A percentile compares a stretch with the other conserved stretches of the same genome.
These are phyloP conservation scores for Aphaenogaster rudis DNA, from an alignment of 1,140 invertebrate genomes.

Conservation along the genomic window DNA sequence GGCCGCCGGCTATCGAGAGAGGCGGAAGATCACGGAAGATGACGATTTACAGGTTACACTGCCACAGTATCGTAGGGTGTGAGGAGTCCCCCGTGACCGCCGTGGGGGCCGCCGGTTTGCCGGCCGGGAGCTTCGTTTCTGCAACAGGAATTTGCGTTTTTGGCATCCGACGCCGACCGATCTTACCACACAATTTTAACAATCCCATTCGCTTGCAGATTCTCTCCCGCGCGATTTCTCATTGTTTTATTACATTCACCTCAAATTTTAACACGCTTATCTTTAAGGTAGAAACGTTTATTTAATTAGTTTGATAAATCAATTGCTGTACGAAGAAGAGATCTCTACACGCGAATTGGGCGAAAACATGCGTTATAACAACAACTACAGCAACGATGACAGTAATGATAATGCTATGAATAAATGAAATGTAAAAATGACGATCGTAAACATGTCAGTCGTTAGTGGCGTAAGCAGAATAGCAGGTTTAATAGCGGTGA, in stretches of 20 bases:
- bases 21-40: constrained; percentile 73
- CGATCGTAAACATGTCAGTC: constrained; percentile 35
- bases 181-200: background rate
- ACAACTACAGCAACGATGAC: constrained; percentile 30
- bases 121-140: constrained; percentile 94
- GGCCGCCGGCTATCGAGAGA: constrained; percentile 70
- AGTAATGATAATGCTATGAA: constrained; percentile 47
- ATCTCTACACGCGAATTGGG: constrained; percentile 34
- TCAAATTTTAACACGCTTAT: background rate
- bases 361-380: constrained; percentile 64
- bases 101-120: constrained; percentile 89
- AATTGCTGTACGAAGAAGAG: background rate
- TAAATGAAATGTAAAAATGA: constrained; percentile 50
- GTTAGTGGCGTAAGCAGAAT: constrained; percentile 61
- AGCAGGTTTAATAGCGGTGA: constrained; percentile 58
- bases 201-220: constrained; percentile 34
- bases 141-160: constrained; percentile 82
- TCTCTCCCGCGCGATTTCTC: background rate
- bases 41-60: constrained; percentile 95
- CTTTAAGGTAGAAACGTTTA: background rate
- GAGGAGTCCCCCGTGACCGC: constrained; percentile 93
- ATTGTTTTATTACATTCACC: background rate
- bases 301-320: background rate
- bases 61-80: constrained; percentile 99
- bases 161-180: background rate